Conservation (phyloP, 2,797 vertebrate species). For the Eidolon dupreanum region DNA sequence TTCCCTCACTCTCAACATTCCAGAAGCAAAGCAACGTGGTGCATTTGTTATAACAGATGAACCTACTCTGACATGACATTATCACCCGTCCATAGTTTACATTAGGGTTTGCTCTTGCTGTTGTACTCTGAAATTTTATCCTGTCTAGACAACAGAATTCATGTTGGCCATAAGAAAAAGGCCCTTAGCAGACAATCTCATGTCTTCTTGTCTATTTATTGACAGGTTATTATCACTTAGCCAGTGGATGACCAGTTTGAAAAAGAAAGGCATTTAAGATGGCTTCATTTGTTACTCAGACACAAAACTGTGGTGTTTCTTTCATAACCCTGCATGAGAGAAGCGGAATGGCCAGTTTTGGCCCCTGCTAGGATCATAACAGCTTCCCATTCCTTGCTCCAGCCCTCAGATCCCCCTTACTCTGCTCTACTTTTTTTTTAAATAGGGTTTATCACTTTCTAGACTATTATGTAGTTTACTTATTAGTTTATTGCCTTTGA, state of each 20-base stretch:
- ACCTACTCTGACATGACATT: no score
- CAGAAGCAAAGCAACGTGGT: not conserved
- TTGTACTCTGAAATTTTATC: not conserved
- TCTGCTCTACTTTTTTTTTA: not conserved
- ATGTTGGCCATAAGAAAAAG: fast-evolving
- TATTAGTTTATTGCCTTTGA: not conserved
- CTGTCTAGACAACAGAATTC: not conserved
- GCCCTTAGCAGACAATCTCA: not conserved
- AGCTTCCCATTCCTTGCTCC: not conserved
- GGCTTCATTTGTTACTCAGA: not conserved
- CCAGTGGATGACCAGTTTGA: not conserved
- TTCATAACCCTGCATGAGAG: not conserved
- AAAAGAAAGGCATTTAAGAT: not conserved
- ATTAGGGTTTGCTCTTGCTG: not conserved
- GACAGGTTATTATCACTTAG: not conserved
- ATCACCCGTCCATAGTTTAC: not conserved
- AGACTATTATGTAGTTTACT: not conserved
- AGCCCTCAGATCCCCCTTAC: not conserved
- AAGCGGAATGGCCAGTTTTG: not conserved
- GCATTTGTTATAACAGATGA: not conserved
- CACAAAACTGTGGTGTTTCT: not conserved
- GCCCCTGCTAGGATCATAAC: not conserved
- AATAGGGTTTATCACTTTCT: not conserved
- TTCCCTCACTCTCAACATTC: not conserved
- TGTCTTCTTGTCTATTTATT: not conserved